Conservation (phyloP, 2,888 invertebrate genomes). For the Allacma fusca region DNA sequence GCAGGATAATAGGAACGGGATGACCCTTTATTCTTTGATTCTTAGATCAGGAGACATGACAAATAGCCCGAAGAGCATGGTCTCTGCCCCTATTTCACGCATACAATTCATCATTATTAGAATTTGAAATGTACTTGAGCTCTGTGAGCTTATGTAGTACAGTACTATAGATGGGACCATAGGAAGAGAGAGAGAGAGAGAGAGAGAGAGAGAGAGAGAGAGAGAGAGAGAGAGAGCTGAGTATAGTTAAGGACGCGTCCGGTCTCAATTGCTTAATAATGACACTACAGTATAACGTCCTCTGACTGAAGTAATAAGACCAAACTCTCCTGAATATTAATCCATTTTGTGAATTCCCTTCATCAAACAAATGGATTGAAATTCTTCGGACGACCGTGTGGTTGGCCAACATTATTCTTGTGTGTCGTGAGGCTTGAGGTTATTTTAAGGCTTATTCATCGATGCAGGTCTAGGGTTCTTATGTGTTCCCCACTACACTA, state of each 20-base stretch:
- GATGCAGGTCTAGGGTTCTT: background rate
- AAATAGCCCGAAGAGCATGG: conserved; percentile 29
- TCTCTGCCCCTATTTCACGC: conserved; percentile 25
- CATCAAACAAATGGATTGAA: conserved; percentile 48
- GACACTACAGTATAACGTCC: background rate
- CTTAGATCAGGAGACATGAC: conserved; percentile 30
- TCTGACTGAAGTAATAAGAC: background rate
- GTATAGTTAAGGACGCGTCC: too few relatives aligned
- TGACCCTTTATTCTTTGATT: conserved; percentile 41
- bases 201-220: too few relatives aligned
- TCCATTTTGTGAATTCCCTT: conserved; percentile 49
- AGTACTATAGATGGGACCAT: background rate
- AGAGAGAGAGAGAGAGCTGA: background rate
- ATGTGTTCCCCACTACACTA: background rate
- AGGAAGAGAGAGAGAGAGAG: too few relatives aligned
- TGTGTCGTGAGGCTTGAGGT: background rate
- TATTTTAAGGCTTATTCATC: background rate
- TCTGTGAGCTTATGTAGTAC: background rate
- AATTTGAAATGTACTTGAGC: conserved; percentile 27
- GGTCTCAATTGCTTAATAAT: background rate
- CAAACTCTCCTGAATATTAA: conserved; percentile 36
- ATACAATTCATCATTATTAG: conserved; percentile 35
- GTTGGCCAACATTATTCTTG: background rate
- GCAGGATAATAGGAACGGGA: conserved; percentile 27
- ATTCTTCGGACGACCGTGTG: conserved; percentile 26